These are phyloP conservation scores for Latrodectus elegans DNA, from an alignment of 2,888 invertebrate species.

Conservation along the genomic window DNA sequence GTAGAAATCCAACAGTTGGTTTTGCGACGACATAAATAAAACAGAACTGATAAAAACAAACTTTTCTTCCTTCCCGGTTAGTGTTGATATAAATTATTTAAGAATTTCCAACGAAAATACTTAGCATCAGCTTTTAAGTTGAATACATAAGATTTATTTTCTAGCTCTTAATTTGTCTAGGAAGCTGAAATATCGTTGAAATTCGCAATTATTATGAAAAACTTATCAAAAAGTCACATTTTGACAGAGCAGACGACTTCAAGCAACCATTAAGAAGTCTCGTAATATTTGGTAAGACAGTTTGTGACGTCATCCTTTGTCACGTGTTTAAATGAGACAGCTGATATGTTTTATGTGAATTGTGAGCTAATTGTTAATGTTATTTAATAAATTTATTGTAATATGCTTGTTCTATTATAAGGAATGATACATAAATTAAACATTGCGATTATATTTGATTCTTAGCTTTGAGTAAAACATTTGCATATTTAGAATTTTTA, in stretches of 20 bases:
- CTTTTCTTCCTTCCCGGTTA: slow-evolving; percentile 5
- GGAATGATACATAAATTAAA: too few species aligned
- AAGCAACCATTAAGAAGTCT: slow-evolving; percentile 47
- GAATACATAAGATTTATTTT: slow-evolving; percentile 3
- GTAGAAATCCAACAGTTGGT: slow-evolving; percentile 61
- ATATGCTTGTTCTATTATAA: too few species aligned
- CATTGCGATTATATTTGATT: too few species aligned
- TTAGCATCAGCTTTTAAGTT: not conserved
- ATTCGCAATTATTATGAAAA: slow-evolving; percentile 21
- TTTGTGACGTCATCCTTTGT: slow-evolving; percentile 52
- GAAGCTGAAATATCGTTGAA: not conserved
- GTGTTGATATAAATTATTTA: slow-evolving; percentile 8
- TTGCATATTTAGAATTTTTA: too few species aligned
- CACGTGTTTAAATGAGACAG: slow-evolving; percentile 66
- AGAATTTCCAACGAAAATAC: not conserved
- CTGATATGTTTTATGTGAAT: slow-evolving; percentile 32
- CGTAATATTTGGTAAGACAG: slow-evolving; percentile 52
- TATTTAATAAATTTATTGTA: too few species aligned
- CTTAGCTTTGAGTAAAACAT: too few species aligned
- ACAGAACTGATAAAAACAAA: slow-evolving; percentile 60
- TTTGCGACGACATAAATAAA: slow-evolving; percentile 55
- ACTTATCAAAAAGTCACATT: slow-evolving; percentile 42
- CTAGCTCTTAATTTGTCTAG: not conserved
- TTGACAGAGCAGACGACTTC: slow-evolving; percentile 62
- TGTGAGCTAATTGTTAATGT: too few species aligned